Conservation (phyloP, 1,140 invertebrate species). For the Chlorops oryzae region DNA sequence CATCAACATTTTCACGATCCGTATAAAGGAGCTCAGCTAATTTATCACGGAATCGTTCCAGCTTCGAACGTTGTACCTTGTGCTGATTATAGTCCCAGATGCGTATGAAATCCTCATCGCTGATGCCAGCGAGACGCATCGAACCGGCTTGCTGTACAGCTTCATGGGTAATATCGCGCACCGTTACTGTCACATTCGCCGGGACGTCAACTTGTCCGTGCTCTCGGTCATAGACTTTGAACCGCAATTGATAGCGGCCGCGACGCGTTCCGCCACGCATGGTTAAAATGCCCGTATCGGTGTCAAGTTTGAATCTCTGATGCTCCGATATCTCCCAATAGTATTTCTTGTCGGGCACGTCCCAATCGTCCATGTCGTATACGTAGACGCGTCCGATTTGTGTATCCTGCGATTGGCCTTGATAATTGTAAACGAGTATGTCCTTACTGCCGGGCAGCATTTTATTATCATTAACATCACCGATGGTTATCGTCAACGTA, state of each 20-base stretch:
- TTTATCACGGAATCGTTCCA: constrained; percentile 55
- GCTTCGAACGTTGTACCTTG: constrained; percentile 50
- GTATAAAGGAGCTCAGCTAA: constrained; percentile 53
- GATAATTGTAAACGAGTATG: constrained; percentile 66
- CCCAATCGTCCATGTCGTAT: constrained; percentile 67
- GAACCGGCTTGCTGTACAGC: constrained; percentile 64
- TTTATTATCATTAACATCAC: constrained; percentile 65
- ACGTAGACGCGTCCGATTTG: constrained; percentile 64
- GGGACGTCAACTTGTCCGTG: constrained; percentile 54
- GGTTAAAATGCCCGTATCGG: constrained; percentile 59
- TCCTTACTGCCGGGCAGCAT: constrained; percentile 63
- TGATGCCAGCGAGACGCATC: constrained; percentile 57
- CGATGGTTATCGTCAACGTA: constrained; percentile 62
- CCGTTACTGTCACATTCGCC: constrained; percentile 57
- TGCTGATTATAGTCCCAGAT: constrained; percentile 53
- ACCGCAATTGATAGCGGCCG: constrained; percentile 56
- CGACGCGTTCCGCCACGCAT: constrained; percentile 59
- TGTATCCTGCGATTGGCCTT: constrained; percentile 56
- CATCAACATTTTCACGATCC: constrained; percentile 57
- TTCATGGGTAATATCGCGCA: constrained; percentile 59
- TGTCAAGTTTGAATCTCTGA: constrained; percentile 55
- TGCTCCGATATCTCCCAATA: constrained; percentile 54
- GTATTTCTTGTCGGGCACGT: constrained; percentile 64
- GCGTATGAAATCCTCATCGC: constrained; percentile 62
- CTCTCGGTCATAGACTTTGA: constrained; percentile 59